A percentile compares a stretch with the other conserved stretches of the same genome.
These are phyloP conservation scores for Automeris io DNA, from an alignment of 2,888 invertebrate genomes.

Conservation along the genomic window DNA sequence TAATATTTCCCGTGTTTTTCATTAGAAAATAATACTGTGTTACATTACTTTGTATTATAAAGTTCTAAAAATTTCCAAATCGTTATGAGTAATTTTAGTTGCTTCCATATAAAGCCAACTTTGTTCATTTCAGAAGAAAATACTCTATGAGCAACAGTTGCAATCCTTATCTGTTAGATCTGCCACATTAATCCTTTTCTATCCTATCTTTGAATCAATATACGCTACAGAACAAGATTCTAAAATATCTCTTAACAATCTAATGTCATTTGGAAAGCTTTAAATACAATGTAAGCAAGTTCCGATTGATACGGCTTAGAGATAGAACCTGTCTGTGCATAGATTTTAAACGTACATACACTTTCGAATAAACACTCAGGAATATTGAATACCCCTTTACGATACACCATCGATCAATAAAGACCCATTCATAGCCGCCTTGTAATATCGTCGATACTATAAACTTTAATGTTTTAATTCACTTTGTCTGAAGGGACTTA, in stretches of 20 bases:
- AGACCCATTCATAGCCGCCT: neutral
- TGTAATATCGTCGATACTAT: neutral
- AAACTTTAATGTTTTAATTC: slow-evolving; percentile 2
- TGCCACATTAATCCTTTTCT: slow-evolving; percentile 3
- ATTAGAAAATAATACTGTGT: too few species aligned
- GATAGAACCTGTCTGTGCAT: slow-evolving; percentile 5
- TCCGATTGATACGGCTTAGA: slow-evolving; percentile 7
- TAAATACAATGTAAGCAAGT: slow-evolving; percentile 7
- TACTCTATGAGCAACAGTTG: neutral
- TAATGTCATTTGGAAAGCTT: slow-evolving; percentile 7
- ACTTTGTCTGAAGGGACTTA: neutral
- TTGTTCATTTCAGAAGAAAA: neutral
- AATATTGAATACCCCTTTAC: slow-evolving; percentile 31
- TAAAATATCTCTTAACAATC: slow-evolving; percentile 3
- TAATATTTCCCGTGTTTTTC: too few species aligned
- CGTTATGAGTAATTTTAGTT: too few species aligned
- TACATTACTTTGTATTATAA: too few species aligned
- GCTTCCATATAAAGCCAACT: neutral
- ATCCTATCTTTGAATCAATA: slow-evolving; percentile 1
- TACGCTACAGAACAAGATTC: slow-evolving; percentile 3
- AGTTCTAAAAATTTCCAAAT: too few species aligned
- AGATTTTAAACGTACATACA: slow-evolving; percentile 3
- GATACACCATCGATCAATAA: slow-evolving; percentile 15
- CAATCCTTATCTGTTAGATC: slow-evolving; percentile 1
- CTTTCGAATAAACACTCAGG: slow-evolving; percentile 34